These are phyloP conservation scores for Dasypogon diadema DNA, from an alignment of 2,888 invertebrate species.

Conservation along the genomic window DNA sequence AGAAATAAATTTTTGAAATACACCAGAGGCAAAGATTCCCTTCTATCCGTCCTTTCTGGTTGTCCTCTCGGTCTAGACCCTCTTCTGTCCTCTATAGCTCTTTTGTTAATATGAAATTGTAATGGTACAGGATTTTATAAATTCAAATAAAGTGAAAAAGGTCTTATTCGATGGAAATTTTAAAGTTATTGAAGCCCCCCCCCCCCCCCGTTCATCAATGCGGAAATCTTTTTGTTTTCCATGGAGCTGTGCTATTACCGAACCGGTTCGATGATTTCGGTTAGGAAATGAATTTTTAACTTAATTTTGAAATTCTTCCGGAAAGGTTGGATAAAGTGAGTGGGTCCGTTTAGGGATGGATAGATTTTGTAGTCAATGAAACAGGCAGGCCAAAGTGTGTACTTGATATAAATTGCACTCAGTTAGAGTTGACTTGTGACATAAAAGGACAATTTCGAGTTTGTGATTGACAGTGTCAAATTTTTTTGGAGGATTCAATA, in stretches of 20 bases:
- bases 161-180: not conserved
- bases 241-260: not conserved
- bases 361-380: too few species aligned
- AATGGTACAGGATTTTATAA: not conserved
- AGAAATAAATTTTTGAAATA: constrained; percentile 20
- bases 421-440: too few species aligned
- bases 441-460: too few species aligned
- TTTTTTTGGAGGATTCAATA: too few species aligned
- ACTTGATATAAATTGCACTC: too few species aligned
- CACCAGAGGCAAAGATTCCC: not conserved
- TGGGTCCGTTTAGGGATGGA: too few species aligned
- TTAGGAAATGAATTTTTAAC: not conserved
- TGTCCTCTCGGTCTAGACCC: too few species aligned
- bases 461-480: too few species aligned
- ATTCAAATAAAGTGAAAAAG: constrained; percentile 22
- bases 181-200: constrained; percentile 10
- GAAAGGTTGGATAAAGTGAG: too few species aligned
- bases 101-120: constrained; percentile 19
- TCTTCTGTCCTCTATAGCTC: not conserved
- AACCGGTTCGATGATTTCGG: not conserved
- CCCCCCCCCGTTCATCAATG: not conserved
- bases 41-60: too few species aligned
- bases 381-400: too few species aligned
- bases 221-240: constrained; percentile 5
- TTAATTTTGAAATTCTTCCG: not conserved